A percentile compares a stretch with the other conserved stretches of the same genome.
These are phyloP conservation scores for Microvelia longipes DNA, from an alignment of 1,140 invertebrate species.

Conservation along the genomic window DNA sequence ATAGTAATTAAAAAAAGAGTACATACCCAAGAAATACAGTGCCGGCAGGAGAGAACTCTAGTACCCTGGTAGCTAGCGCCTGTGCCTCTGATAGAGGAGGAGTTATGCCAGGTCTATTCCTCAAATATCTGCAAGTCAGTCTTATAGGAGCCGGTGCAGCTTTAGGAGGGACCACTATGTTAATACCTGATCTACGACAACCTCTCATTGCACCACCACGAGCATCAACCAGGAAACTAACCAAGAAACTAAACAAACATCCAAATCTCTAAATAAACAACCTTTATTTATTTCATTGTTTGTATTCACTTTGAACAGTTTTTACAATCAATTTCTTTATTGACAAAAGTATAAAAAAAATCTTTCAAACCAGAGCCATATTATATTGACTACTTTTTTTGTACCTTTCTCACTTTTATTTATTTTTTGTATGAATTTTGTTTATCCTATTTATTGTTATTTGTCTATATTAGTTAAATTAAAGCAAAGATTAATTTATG, in stretches of 20 bases:
- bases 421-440: no score
- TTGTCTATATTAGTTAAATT: no score
- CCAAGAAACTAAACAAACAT: constrained; percentile 62
- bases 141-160: constrained; percentile 84
- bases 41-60: constrained; percentile 86
- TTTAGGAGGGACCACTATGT: constrained; percentile 85
- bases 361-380: not conserved
- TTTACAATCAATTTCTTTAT: no score
- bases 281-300: no score
- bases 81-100: constrained; percentile 92
- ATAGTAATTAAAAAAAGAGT: no score
- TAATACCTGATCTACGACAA: constrained; percentile 83
- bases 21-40: constrained; percentile 88
- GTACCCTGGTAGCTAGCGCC: constrained; percentile 74
- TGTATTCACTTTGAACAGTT: no score
- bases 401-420: no score
- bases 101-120: constrained; percentile 57
- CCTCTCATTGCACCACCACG: constrained; percentile 91
- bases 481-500: no score
- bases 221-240: constrained; percentile 93
- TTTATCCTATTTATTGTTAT: no score
- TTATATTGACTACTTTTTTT: not conserved
- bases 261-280: no score
- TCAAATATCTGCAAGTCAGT: constrained; percentile 81
- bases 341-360: not conserved